These are phyloP conservation scores for Trinectes maculatus DNA, from an alignment of 2,113 vertebrate genomes.

Conservation along the genomic window DNA sequence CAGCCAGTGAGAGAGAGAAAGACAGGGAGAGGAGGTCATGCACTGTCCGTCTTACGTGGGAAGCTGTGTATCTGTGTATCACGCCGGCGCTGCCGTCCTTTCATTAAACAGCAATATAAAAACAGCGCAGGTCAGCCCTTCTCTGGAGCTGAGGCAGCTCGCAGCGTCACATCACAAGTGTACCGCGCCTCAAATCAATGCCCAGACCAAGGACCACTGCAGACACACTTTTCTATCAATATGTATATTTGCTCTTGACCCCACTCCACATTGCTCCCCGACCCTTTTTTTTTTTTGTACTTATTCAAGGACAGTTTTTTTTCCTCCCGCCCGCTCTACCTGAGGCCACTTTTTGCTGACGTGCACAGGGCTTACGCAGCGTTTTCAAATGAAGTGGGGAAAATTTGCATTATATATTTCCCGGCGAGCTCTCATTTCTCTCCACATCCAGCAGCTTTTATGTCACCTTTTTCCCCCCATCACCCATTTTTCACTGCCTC, in stretches of 20 bases:
- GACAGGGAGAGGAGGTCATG: not conserved
- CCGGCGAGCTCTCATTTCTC: slow-evolving; percentile 13
- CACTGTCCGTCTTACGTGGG: slow-evolving; percentile 43
- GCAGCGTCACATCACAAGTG: slow-evolving; percentile 56
- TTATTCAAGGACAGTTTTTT: slow-evolving; percentile 42
- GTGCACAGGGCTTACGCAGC: slow-evolving; percentile 47
- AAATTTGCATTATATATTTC: slow-evolving; percentile 55
- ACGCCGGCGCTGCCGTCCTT: slow-evolving; percentile 43
- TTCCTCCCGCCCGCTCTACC: slow-evolving; percentile 4
- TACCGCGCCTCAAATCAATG: slow-evolving; percentile 51
- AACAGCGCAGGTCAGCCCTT: slow-evolving; percentile 79
- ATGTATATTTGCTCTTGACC: slow-evolving; percentile 73
- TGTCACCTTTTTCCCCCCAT: slow-evolving; percentile 12
- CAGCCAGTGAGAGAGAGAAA: not conserved
- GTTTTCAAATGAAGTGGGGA: slow-evolving; percentile 44
- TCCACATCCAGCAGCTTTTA: slow-evolving; percentile 19
- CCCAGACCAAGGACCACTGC: slow-evolving; percentile 41
- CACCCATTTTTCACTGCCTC: slow-evolving; percentile 3
- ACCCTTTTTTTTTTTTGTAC: slow-evolving; percentile 10
- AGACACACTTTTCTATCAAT: slow-evolving; percentile 70
- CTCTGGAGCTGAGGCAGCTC: slow-evolving; percentile 64
- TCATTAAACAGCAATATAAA: slow-evolving; percentile 84
- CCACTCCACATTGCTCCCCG: slow-evolving; percentile 47
- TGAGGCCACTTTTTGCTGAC: slow-evolving; percentile 31
- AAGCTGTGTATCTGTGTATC: slow-evolving; percentile 58